Conservation (phyloP, 2,888 invertebrate species). For the Troglohyphantes excavatus region DNA sequence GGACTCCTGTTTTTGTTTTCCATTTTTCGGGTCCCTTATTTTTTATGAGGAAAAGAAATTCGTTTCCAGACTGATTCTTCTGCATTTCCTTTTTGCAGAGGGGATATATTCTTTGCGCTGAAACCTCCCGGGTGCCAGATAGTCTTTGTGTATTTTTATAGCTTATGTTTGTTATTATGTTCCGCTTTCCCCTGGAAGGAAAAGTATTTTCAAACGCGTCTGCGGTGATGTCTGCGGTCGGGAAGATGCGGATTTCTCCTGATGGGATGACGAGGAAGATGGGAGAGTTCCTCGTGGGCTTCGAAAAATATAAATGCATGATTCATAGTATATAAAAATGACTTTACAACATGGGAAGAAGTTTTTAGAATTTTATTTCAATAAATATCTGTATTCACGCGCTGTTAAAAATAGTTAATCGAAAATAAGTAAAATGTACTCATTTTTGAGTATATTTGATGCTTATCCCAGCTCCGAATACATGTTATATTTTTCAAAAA, state of each 20-base stretch:
- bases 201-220: conserved; percentile 50
- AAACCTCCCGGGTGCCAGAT: conserved; percentile 50
- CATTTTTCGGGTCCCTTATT: conserved; percentile 66
- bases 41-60: conserved; percentile 72
- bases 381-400: too few species aligned
- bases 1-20: conserved; percentile 31
- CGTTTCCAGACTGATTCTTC: conserved; percentile 54
- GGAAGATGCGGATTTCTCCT: neutral
- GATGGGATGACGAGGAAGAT: neutral
- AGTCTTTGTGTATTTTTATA: conserved; percentile 73
- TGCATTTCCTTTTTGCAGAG: conserved; percentile 31
- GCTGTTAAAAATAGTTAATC: too few species aligned
- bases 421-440: too few species aligned
- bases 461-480: too few species aligned
- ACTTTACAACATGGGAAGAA: neutral
- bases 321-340: neutral
- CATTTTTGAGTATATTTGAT: too few species aligned
- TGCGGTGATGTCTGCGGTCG: conserved; percentile 7
- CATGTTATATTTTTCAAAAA: too few species aligned
- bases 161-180: conserved; percentile 71
- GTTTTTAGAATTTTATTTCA: too few species aligned
- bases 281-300: neutral
- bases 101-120: conserved; percentile 66
- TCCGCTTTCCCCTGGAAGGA: neutral
- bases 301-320: neutral